Evolutionary conservation across 2,888 invertebrate species (phyloP).

Genomic region (Calameuta idolon): DNA sequence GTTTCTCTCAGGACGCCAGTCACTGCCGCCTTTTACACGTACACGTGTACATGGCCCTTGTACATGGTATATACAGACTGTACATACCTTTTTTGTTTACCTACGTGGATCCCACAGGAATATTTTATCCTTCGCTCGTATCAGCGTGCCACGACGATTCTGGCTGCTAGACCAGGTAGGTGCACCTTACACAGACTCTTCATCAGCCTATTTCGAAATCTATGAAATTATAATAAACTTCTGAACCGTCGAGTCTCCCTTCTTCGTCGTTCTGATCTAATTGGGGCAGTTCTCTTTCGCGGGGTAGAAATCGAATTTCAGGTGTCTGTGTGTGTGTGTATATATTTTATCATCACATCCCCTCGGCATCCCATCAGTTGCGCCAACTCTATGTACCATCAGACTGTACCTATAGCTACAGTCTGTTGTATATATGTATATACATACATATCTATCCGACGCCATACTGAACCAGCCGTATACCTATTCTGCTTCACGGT

Average conservation of each 20-base stretch:
- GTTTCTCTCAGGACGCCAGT: background rate
- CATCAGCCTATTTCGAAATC: background rate
- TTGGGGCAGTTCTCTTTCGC: background rate
- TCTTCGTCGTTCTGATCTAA: slow-evolving; percentile 16
- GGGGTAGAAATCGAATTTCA: background rate
- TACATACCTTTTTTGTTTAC: background rate
- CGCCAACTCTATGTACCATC: no score
- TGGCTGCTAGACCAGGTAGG: background rate
- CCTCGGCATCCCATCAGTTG: no score
- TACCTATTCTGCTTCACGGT: no score
- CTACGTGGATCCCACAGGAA: background rate
- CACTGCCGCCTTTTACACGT: slow-evolving; percentile 15
- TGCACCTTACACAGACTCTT: background rate
- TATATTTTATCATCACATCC: background rate
- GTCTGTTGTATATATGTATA: no score
- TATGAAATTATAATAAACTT: slow-evolving; percentile 27
- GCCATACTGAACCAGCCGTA: no score
- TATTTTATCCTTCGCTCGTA: background rate
- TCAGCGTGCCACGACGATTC: background rate
- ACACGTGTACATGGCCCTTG: background rate
- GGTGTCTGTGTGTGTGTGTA: background rate
- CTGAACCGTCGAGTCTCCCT: slow-evolving; percentile 18
- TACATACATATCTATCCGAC: no score
- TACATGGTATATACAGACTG: background rate
- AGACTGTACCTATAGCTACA: no score